Base-by-base conservation (phyloP, 2,888 invertebrate genomes). In the Drosophila pegasa region DNA sequence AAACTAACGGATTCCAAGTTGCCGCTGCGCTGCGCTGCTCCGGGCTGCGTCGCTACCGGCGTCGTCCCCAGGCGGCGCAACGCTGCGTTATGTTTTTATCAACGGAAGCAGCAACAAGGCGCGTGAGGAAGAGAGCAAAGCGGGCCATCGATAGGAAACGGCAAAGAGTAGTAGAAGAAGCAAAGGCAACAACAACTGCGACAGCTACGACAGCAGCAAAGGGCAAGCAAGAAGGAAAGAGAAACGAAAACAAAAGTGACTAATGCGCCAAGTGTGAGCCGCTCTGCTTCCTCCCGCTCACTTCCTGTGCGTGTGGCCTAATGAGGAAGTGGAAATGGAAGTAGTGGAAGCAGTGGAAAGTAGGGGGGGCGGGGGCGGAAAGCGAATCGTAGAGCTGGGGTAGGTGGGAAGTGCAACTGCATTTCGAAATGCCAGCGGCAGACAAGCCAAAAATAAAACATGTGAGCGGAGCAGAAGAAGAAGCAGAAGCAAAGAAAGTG, bases 261-360 rank as follows among this genome's bases (percentile, higher is more conserved):
- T 86, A 87, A 86, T 85, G 73, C 77, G 41, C 51, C 70, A 81
- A 81, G 79, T 71, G 80, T 62, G 66, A 58, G 66, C 31, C 52
- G 55, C 57, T 56, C 55, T 55, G 52, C 51, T 69, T 58, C 58
- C 71, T 78, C 78, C 86, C 82, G 82, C 67, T 79, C 66, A 87
- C 87, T 84, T 84, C 83, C 87, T 81, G 83, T 84, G 84, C 87
- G 77, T 87, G 62, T 62, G 70, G 81, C 72, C 87, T 87, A 87
- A 83, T 83, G 87, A 84, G 83, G 83, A 84, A 87, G 71, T 74
- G 58, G 61, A 71, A 72, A 47, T 71, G 62, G 67, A 57, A 65
- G 56, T 55, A 51, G 37, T 58, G 25, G 47, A 37, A 57, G 57
- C 20, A 57, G 9, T n/a, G 33, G 38, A 35, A 3, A 47, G 33